phyloP scores from a whole-genome alignment of 2,797 vertebrate genomes.

The Phrynocephalus forsythii region DNA sequence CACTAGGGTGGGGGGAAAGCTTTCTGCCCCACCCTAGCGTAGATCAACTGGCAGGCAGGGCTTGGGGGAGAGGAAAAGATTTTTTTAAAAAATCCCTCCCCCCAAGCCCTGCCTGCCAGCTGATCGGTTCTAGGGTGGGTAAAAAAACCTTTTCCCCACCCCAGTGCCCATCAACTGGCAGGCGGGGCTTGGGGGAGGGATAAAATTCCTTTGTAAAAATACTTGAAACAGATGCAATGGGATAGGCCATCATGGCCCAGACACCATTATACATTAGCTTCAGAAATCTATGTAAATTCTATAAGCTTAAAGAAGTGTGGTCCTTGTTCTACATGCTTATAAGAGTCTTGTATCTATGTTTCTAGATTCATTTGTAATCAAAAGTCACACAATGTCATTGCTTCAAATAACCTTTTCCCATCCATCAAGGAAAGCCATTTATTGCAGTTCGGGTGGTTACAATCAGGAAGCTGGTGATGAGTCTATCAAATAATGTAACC shows the following conservation, averaged over 20 bases:
- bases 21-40: too few species aligned
- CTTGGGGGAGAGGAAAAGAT: too few species aligned
- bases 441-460: conserved; percentile 58
- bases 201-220: background rate
- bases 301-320: background rate
- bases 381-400: background rate
- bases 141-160: too few species aligned
- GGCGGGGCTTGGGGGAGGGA: background rate
- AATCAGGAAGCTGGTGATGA: conserved; percentile 37
- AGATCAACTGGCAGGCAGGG: too few species aligned
- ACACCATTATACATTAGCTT: background rate
- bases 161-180: too few species aligned
- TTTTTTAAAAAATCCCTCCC: too few species aligned
- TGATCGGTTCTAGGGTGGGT: too few species aligned
- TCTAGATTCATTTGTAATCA: background rate
- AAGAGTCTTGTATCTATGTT: background rate
- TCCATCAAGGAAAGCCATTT: conserved; percentile 48
- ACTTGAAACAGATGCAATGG: too few species aligned
- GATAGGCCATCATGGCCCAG: background rate
- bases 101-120: too few species aligned
- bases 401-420: conserved; percentile 29
- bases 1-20: too few species aligned
- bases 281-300: background rate
- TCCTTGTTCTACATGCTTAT: background rate
- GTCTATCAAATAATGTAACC: conserved; percentile 65